A percentile compares a stretch with the other conserved stretches of the same genome.
Conservation (phyloP, 2,113 vertebrate genomes). For the Mustelus asterias region DNA sequence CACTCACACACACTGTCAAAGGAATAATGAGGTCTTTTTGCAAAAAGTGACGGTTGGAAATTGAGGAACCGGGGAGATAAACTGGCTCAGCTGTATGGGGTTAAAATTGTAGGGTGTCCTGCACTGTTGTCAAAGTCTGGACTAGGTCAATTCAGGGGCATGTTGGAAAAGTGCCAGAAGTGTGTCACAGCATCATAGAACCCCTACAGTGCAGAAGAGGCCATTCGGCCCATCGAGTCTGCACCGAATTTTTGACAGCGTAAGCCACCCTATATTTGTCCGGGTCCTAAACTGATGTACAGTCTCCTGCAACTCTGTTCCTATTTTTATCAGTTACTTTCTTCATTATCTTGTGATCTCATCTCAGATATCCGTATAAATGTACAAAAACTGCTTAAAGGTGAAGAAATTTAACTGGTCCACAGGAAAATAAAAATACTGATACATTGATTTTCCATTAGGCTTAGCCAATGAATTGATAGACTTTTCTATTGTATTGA, state of each 20-base stretch:
- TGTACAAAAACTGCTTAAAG: background rate
- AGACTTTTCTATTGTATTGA: background rate
- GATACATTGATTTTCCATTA: background rate
- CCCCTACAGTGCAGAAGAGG: too few species aligned
- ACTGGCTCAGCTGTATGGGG: background rate
- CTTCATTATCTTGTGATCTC: background rate
- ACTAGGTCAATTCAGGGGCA: background rate
- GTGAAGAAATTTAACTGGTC: background rate
- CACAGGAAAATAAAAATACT: background rate
- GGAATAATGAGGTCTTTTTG: slow-evolving; percentile 10
- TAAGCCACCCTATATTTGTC: background rate
- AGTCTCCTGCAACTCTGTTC: background rate
- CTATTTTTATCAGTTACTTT: background rate
- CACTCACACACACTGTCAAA: background rate
- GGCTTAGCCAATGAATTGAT: background rate
- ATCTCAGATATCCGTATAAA: background rate
- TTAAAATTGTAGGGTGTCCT: background rate
- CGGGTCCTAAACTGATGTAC: background rate
- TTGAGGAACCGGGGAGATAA: background rate
- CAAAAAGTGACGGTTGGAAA: background rate
- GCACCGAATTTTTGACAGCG: background rate
- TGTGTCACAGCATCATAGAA: too few species aligned
- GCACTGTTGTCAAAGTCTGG: background rate
- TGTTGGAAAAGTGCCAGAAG: background rate
- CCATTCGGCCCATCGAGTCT: too few species aligned